Evolutionary conservation across 2,888 invertebrate species (phyloP).

Genomic region (Crocallis elinguaria): DNA sequence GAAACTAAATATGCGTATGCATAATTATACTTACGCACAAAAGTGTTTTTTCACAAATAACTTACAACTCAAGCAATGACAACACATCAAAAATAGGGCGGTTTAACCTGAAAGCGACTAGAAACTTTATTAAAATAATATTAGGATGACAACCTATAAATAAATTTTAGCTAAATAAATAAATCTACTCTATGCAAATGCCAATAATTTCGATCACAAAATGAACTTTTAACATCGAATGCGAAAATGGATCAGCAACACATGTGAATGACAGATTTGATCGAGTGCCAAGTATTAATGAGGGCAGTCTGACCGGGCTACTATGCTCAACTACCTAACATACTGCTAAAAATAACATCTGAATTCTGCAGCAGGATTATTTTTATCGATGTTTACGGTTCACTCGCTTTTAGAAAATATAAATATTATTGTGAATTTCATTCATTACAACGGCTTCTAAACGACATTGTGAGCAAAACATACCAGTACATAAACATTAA

Average conservation of each 20-base stretch:
- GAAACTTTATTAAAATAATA: background rate
- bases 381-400: slow-evolving; percentile 23
- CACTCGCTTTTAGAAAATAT: slow-evolving; percentile 13
- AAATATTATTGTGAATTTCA: slow-evolving; percentile 6
- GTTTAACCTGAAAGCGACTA: slow-evolving; percentile 5
- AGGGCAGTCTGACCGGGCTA: slow-evolving; percentile 50
- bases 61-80: background rate
- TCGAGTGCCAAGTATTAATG: slow-evolving; percentile 61
- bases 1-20: background rate
- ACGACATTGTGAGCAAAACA: slow-evolving; percentile 1
- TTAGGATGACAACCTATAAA: too few relatives aligned
- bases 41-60: background rate
- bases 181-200: slow-evolving; percentile 3
- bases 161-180: too few relatives aligned
- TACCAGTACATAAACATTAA: background rate
- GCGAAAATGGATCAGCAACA: slow-evolving; percentile 59
- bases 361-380: slow-evolving; percentile 27
- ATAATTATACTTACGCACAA: background rate
- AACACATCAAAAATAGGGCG: background rate
- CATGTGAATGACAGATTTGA: slow-evolving; percentile 60
- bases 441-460: slow-evolving; percentile 1
- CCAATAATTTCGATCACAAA: slow-evolving; percentile 33
- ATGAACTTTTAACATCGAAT: slow-evolving; percentile 53
- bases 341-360: slow-evolving; percentile 41
- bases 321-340: slow-evolving; percentile 43